Base-by-base conservation (phyloP, 2,797 vertebrate species). In the Varecia variegata region DNA sequence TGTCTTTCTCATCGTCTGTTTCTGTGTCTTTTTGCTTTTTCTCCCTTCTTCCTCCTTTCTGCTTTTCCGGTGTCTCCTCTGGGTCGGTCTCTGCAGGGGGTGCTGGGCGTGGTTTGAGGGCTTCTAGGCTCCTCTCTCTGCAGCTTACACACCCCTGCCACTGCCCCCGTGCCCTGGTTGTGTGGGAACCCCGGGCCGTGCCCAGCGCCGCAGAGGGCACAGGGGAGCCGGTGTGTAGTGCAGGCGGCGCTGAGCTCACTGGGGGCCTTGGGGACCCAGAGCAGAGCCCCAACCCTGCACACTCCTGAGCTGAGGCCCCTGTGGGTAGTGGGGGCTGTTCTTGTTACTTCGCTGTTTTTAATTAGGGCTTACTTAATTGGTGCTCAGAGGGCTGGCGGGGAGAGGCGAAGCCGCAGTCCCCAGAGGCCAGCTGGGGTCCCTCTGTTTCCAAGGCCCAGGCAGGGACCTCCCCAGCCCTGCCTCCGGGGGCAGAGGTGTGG, bases 281-380 rank as follows among this genome's bases (percentile, higher is more conserved):
- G 43, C 68, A 85, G 86, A 70, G 7, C 82, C 65, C 60, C 5
- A 21, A 35, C 30, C 65, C 32, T 27, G 50, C 9, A 65, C 7
- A 25, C 54, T 56, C 30, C 45, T 20, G 82, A 38, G 82, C 56
- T 14, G 25, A 52, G 50, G 60, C 38, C 81, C 81, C 81, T 4
- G 18, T 40, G 21, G 62, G 47, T 23, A 58, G 62, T 25, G 5
- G 20, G 71, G 13, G 35, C 13, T 47, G n/a, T 50, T 76, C 68
- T 95, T 17, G 0, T 70, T 60, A 68, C 85, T 77, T 60, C n/a
- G 83, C 87, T 96, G 93, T 90, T 95, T 96, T 96, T 90, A 96
- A 96, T 97, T 96, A 93, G 67, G 30, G 14, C 43, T 94, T 93
- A 96, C 35, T 91, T 94, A 96, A 88, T 92, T 95, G 96, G 92